These are phyloP conservation scores for Rhinichthys osculus DNA, from an alignment of 2,797 vertebrate species.

Conservation along the genomic window DNA sequence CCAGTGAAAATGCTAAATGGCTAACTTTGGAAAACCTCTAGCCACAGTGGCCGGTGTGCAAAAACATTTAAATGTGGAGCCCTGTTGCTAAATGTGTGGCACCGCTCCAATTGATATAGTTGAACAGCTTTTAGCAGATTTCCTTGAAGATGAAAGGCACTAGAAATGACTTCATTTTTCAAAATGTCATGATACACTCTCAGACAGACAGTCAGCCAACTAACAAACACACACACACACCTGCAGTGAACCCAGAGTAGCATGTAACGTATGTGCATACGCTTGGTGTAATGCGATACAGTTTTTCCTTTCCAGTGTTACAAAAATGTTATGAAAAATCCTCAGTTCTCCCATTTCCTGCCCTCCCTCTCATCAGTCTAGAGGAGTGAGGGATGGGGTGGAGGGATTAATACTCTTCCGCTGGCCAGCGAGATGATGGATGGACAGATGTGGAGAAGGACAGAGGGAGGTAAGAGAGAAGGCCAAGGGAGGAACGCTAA, in stretches of 20 bases:
- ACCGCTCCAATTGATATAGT: not conserved
- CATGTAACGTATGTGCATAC: constrained; percentile 64
- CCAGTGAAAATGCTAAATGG: too few species aligned
- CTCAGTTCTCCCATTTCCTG: constrained; percentile 65
- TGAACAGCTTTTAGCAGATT: not conserved
- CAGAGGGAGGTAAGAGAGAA: constrained; percentile 64
- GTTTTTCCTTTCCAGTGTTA: constrained; percentile 61
- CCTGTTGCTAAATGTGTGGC: not conserved
- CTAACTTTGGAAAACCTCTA: too few species aligned
- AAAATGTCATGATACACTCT: not conserved
- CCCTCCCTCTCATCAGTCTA: constrained; percentile 75
- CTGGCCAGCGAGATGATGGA: constrained; percentile 81
- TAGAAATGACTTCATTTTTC: not conserved
- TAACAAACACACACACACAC: constrained; percentile 26
- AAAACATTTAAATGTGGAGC: too few species aligned
- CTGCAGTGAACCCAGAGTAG: constrained; percentile 57
- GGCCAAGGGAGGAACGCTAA: constrained; percentile 71
- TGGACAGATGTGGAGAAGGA: constrained; percentile 80
- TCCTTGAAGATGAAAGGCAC: not conserved
- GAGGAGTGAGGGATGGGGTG: constrained; percentile 78
- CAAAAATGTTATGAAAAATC: constrained; percentile 79
- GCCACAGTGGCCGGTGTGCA: too few species aligned
- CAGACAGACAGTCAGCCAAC: not conserved
- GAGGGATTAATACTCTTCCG: constrained; percentile 83
- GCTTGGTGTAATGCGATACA: constrained; percentile 56